Evolutionary conservation across 2,888 invertebrate species (phyloP).

Genomic region (Malachius bipustulatus): DNA sequence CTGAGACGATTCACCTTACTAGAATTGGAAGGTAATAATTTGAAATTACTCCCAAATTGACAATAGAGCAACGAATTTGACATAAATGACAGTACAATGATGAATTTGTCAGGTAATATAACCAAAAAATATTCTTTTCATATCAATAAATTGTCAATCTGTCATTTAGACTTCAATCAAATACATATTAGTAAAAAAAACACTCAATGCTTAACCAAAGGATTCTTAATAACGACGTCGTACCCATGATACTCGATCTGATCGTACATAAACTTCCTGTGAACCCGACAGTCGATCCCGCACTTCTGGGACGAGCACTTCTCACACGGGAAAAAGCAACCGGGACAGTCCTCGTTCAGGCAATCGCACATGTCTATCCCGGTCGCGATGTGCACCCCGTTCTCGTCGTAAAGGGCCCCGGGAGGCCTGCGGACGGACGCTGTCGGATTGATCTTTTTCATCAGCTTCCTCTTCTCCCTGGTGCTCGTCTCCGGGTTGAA

Average conservation of each 20-base stretch:
- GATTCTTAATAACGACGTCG: constrained; percentile 50
- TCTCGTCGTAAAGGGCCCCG: constrained; percentile 57
- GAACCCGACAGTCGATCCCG: constrained; percentile 67
- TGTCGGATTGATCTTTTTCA: constrained; percentile 48
- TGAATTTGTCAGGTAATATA: too few species aligned
- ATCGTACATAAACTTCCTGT: constrained; percentile 68
- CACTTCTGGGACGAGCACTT: constrained; percentile 66
- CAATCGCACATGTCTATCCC: constrained; percentile 77
- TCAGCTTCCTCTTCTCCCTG: constrained; percentile 64
- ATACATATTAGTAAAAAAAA: too few species aligned
- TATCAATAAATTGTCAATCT: too few species aligned
- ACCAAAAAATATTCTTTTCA: too few species aligned
- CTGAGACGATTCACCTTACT: too few species aligned
- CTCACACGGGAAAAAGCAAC: constrained; percentile 73
- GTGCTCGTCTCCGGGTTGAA: constrained; percentile 72
- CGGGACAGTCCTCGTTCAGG: constrained; percentile 59
- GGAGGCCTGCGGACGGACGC: constrained; percentile 39
- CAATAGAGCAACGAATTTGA: too few species aligned
- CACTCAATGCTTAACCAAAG: constrained; percentile 26
- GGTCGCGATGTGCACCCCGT: constrained; percentile 49
- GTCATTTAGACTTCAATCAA: too few species aligned
- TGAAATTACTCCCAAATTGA: too few species aligned
- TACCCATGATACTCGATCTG: constrained; percentile 69
- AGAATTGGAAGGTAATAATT: too few species aligned
- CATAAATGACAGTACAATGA: too few species aligned